Evolutionary conservation across 2,888 invertebrate genomes (phyloP), one percentile per base, ranked within the genome.

Genomic region (Machimus atricapillus): DNA sequence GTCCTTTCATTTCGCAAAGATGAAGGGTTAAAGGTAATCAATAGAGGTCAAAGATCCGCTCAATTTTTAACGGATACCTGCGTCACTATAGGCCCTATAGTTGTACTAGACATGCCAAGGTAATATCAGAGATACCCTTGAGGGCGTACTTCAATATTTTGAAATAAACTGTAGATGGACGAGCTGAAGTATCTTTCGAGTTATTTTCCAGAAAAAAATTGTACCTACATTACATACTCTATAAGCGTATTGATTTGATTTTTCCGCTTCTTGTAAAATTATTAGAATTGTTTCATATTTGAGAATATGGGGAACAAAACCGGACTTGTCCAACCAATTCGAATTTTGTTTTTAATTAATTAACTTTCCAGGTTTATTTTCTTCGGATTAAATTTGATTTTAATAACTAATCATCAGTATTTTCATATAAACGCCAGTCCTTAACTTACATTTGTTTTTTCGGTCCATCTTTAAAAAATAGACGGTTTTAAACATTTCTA

Each of bases 11-110:
- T 66, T 23, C 23, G 12, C 12, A 2, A 23, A 66, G 27, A 66
- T 66, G 23, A 23, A 79, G 79, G 79, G 79, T 79, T 79, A 79
- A 79, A 79, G 27, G 52, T 79, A 79, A 79, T 79, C 79, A 79
- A 52, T 79, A 40, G 31, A 46, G 79, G 46, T 31, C 23, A 31
- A 79, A 79, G 66, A 79, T 79, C 56, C n/a, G 52, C 27, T 79
- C 79, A 79, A 79, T 52, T 79, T 79, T 79, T 79, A 79, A 79
- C 43, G 43, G 19, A 43, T 78, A 78, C 43, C 40, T 78, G 16
- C 19, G 34, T 16, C 34, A 27, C 76, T 14, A 76, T 27, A 76
- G 76, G 27, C 12, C 23, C 19, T 66, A 40, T 40, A 66, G 66
- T 8, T 66, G 27, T 27, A 66, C 1, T 27, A 19, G 12, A 12